phyloP scores from a whole-genome alignment of 2,113 vertebrate genomes.

The Eretmochelys imbricata region DNA sequence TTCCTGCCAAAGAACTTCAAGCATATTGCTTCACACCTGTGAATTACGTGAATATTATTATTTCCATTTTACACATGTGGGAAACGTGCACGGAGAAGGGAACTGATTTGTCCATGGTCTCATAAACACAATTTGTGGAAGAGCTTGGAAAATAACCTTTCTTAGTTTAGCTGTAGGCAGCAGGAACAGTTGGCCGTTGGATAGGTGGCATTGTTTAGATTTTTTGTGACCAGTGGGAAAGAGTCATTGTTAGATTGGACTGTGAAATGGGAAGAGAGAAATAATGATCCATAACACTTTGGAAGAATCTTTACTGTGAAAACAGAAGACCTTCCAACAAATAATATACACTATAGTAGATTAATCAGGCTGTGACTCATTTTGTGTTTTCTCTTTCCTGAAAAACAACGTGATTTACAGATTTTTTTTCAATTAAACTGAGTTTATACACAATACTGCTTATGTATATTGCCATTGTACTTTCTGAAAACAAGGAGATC shows the following conservation, averaged over 20 bases:
- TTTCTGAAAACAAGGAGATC: slow-evolving; percentile 41
- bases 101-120: neutral
- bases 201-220: neutral
- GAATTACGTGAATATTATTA: neutral
- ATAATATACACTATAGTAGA: neutral
- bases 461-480: slow-evolving; percentile 33
- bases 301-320: neutral
- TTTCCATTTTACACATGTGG: neutral
- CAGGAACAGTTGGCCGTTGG: neutral
- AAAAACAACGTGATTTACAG: neutral
- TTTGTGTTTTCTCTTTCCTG: slow-evolving; percentile 7
- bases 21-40: neutral
- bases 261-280: slow-evolving; percentile 7
- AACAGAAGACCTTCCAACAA: slow-evolving; percentile 16
- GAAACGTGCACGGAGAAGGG: neutral
- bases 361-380: neutral
- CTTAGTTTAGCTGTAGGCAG: neutral
- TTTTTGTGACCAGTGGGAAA: slow-evolving; percentile 3
- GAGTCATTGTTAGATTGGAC: neutral
- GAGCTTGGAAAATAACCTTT: neutral
- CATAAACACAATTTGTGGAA: neutral
- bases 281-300: neutral
- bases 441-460: neutral
- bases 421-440: slow-evolving; percentile 20
- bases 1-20: neutral